Evolutionary conservation across 1,140 invertebrate genomes (phyloP), one percentile per base, ranked within the genome.

Genomic region (Pomacea maculata): DNA sequence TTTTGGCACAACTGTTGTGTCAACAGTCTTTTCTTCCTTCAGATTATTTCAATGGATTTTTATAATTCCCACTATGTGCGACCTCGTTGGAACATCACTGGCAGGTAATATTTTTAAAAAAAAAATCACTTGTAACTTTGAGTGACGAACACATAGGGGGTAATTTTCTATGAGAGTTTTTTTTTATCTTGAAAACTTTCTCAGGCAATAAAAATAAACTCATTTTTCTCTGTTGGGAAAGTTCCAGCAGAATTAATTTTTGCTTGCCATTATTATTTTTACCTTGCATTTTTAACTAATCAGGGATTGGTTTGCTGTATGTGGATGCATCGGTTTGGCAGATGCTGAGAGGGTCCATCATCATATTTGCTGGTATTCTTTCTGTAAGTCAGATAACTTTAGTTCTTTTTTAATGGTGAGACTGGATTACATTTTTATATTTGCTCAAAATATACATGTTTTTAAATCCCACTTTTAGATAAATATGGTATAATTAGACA

Each of bases 251-350:
- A 17, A 70, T 11, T 70, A 15, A 21, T 70, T 11, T 3, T 70
- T 70, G 12, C 21, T 1, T 17, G 34, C 21, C 68, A 70, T 61
- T 61, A 70, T 12, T 70, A 11, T 21, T 5, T 70, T 70, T 7
- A 1, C 34, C 34, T 4, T 45, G 34, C 6, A 45, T 45, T 70
- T 70, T 21, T 70, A 29, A 70, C 68, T 21, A 70, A 83, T 12
- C 81, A 89, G 89, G 89, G 64, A 90, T 90, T 82, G 88, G 88
- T 21, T 82, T 90, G 25, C 80, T 90, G 57, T 89, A 89, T 85
- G 87, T 90, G 15, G 88, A 90, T 87, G 88, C 88, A 14, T 89
- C 88, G n/a, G 88, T 90, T 3, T 90, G 89, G 89, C 89, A 90
- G 83, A 90, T 90, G 89, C 84, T 90, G 21, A 52, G 89, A 75